phyloP scores from a whole-genome alignment of 2,888 invertebrate species.

The Dinocampus coccinellae region DNA sequence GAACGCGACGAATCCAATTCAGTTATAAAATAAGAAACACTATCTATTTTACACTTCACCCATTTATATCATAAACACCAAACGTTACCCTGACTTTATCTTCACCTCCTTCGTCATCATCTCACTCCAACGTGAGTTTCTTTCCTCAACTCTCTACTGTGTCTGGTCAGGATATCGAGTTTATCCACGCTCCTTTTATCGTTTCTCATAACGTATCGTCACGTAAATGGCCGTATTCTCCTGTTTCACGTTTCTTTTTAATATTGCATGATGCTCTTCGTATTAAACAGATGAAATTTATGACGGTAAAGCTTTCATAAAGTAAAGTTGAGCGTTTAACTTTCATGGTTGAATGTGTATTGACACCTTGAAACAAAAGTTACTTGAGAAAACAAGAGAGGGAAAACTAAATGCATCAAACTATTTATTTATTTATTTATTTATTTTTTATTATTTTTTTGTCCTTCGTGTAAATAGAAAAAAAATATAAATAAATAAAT shows the following conservation, averaged over 20 bases:
- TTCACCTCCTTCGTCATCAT: background rate
- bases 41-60: background rate
- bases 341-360: background rate
- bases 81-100: too few relatives aligned
- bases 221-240: slow-evolving; percentile 34
- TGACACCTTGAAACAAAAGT: slow-evolving; percentile 37
- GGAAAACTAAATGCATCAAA: too few relatives aligned
- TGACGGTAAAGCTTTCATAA: slow-evolving; percentile 54
- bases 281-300: slow-evolving; percentile 59
- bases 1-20: background rate
- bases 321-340: slow-evolving; percentile 49
- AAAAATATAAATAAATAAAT: slow-evolving; percentile 16
- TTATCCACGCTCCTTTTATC: slow-evolving; percentile 33
- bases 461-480: slow-evolving; percentile 28
- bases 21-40: background rate
- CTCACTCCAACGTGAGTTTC: background rate
- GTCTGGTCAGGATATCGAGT: background rate
- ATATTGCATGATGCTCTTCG: slow-evolving; percentile 50
- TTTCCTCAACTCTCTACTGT: background rate
- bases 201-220: slow-evolving; percentile 37
- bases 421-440: too few relatives aligned
- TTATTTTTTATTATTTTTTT: slow-evolving; percentile 1
- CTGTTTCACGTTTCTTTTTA: slow-evolving; percentile 44
- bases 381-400: background rate
- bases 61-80: background rate